A percentile compares a stretch with the other conserved stretches of the same genome.
These are phyloP conservation scores for Scomber scombrus DNA, from an alignment of 2,113 vertebrate species.

Conservation along the genomic window DNA sequence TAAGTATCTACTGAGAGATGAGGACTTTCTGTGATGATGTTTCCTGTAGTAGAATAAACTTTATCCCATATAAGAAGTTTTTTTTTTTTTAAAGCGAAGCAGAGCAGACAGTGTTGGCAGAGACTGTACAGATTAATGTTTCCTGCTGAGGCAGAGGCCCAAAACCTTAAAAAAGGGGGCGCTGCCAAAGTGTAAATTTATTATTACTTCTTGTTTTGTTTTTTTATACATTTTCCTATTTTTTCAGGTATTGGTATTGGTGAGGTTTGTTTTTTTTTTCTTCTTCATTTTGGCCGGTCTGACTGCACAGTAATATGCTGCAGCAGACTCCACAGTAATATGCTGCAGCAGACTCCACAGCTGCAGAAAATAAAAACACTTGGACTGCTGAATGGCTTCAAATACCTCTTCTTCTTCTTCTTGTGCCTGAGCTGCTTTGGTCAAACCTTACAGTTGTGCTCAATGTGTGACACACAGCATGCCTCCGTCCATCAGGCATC, in stretches of 20 bases:
- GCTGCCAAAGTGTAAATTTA: constrained; percentile 10
- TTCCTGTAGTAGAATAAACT: neutral
- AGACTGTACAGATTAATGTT: constrained; percentile 2
- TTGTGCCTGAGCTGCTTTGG: constrained; percentile 11
- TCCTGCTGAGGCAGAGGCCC: constrained; percentile 12
- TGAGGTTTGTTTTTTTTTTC: neutral
- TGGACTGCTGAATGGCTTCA: constrained; percentile 15
- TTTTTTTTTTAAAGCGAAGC: neutral
- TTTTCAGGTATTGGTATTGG: neutral
- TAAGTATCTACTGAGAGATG: neutral
- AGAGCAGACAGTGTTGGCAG: neutral
- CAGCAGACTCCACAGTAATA: constrained; percentile 31
- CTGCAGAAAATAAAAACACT: constrained; percentile 35
- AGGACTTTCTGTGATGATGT: neutral
- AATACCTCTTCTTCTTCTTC: constrained; percentile 32
- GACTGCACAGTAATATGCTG: neutral
- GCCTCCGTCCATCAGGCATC: neutral
- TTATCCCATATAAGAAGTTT: neutral
- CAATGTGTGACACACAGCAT: constrained; percentile 6
- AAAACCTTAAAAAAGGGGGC: neutral
- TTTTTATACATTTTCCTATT: neutral
- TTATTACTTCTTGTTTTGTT: neutral
- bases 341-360: constrained; percentile 23
- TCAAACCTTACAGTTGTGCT: constrained; percentile 5
- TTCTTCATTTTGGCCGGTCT: neutral